These are phyloP conservation scores for Hybos culiciformis DNA, from an alignment of 2,888 invertebrate species.

Conservation along the genomic window DNA sequence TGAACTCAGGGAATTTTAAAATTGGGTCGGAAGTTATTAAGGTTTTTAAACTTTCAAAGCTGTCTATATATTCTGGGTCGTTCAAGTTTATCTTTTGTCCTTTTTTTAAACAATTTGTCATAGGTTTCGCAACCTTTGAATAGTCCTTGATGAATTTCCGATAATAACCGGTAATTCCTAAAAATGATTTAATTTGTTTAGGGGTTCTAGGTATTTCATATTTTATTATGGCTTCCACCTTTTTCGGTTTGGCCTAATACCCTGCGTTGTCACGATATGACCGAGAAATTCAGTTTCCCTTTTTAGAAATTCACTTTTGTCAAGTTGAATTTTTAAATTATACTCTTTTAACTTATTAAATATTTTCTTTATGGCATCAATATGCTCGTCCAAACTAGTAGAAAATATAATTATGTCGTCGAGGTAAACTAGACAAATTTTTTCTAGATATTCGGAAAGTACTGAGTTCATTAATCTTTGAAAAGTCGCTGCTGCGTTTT, in stretches of 20 bases:
- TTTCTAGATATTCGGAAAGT: conserved; percentile 15
- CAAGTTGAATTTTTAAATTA: no score
- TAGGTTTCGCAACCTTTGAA: conserved; percentile 4
- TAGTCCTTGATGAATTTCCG: conserved; percentile 12
- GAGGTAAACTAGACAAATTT: conserved; percentile 21
- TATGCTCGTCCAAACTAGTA: conserved; percentile 19
- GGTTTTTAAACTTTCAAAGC: conserved; percentile 4
- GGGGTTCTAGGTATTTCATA: conserved; percentile 16
- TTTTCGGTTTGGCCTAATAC: conserved; percentile 21
- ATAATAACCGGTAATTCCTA: conserved; percentile 15
- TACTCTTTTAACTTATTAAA: conserved; percentile 14
- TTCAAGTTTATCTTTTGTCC: background rate
- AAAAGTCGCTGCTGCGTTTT: conserved; percentile 12
- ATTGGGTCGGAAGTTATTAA: conserved; percentile 17
- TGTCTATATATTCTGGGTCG: background rate
- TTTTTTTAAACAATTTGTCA: conserved; percentile 3
- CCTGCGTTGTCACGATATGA: conserved; percentile 21
- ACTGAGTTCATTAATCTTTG: conserved; percentile 17
- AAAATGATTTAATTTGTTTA: conserved; percentile 18
- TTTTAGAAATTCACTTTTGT: no score
- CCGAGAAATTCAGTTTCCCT: conserved; percentile 18
- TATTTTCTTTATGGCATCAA: conserved; percentile 14
- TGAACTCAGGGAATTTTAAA: conserved; percentile 25
- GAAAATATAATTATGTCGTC: conserved; percentile 23
- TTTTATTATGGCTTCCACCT: conserved; percentile 18